Evolutionary conservation across 2,888 invertebrate genomes (phyloP).

Genomic region (Agrotis puta): DNA sequence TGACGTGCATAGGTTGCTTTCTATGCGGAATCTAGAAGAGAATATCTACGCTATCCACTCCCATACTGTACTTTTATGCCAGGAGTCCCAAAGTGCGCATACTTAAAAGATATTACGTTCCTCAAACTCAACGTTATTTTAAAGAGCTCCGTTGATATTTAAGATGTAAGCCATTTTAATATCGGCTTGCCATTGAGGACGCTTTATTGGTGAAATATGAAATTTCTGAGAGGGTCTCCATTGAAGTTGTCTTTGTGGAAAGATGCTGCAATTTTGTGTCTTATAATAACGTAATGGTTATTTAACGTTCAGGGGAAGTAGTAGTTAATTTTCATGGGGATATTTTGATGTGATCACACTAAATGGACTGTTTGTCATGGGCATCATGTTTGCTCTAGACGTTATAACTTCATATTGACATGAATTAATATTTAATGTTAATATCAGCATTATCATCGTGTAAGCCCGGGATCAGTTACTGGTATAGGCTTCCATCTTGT

Average conservation of each 20-base stretch:
- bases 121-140: slow-evolving; percentile 63
- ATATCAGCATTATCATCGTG: no score
- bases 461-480: no score
- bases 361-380: neutral
- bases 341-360: slow-evolving; percentile 10
- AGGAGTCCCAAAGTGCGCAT: slow-evolving; percentile 48
- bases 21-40: no score
- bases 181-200: slow-evolving; percentile 71
- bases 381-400: neutral
- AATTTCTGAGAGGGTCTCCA: slow-evolving; percentile 65
- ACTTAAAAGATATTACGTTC: slow-evolving; percentile 68
- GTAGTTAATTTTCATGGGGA: slow-evolving; percentile 3
- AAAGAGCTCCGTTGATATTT: slow-evolving; percentile 65
- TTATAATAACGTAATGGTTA: slow-evolving; percentile 48
- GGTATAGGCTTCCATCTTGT: no score
- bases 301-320: slow-evolving; percentile 26
- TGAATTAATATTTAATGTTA: no score
- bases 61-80: slow-evolving; percentile 34
- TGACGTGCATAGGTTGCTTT: no score
- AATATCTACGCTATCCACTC: neutral
- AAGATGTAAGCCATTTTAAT: slow-evolving; percentile 76
- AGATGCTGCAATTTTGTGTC: slow-evolving; percentile 62
- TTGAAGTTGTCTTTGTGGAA: slow-evolving; percentile 55
- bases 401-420: neutral
- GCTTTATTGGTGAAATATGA: slow-evolving; percentile 72